Conservation (phyloP, 2,888 invertebrate species). For the Netelia fuscicornis region DNA sequence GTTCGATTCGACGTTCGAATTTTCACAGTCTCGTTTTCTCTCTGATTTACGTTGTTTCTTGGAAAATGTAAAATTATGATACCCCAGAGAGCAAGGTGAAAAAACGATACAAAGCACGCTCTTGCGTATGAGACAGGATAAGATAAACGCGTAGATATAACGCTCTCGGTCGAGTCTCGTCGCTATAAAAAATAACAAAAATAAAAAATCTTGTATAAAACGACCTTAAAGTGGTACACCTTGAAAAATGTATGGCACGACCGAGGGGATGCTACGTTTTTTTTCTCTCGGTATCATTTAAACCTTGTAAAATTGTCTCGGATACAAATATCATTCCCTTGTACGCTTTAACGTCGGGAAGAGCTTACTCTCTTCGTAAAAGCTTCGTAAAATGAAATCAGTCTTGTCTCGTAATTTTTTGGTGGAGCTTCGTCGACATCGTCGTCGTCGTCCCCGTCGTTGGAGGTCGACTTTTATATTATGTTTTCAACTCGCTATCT, state of each 20-base stretch:
- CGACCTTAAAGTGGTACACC: slow-evolving; percentile 12
- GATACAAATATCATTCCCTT: slow-evolving; percentile 13
- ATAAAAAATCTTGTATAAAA: neutral
- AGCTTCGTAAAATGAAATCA: slow-evolving; percentile 37
- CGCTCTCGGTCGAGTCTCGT: neutral
- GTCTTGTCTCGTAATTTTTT: slow-evolving; percentile 32
- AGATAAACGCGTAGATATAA: slow-evolving; percentile 32
- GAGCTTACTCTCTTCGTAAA: slow-evolving; percentile 8
- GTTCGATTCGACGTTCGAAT: slow-evolving; percentile 29
- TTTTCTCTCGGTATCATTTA: slow-evolving; percentile 27
- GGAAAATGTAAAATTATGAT: slow-evolving; percentile 77
- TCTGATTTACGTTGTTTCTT: slow-evolving; percentile 74
- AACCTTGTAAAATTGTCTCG: slow-evolving; percentile 22
- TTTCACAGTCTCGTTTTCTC: slow-evolving; percentile 43
- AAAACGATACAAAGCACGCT: slow-evolving; percentile 37
- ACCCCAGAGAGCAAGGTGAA: slow-evolving; percentile 62
- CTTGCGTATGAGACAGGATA: slow-evolving; percentile 4
- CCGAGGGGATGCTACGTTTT: neutral
- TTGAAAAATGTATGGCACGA: slow-evolving; percentile 19
- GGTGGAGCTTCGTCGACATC: neutral
- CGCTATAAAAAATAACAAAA: neutral
- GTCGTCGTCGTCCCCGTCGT: slow-evolving; percentile 3
- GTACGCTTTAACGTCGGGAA: neutral
- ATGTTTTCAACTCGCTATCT: slow-evolving; percentile 19
- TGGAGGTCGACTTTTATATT: slow-evolving; percentile 11